Evolutionary conservation across 1,140 invertebrate species (phyloP).

Genomic region (Zeugodacus cucurbitae): DNA sequence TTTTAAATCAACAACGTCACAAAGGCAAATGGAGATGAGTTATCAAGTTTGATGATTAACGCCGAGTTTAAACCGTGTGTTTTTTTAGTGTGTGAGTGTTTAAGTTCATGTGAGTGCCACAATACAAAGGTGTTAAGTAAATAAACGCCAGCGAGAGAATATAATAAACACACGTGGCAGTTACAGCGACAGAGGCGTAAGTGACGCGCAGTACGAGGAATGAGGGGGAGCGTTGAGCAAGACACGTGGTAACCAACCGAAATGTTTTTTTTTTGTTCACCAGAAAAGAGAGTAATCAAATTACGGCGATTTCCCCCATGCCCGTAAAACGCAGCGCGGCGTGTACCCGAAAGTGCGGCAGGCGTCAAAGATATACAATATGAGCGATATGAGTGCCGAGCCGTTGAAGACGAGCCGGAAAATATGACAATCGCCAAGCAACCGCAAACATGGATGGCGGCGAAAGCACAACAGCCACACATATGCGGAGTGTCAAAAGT

Average conservation of each 20-base stretch:
- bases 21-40: background rate
- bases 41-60: background rate
- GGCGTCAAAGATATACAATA: background rate
- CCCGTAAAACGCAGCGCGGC: background rate
- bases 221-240: no score
- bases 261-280: background rate
- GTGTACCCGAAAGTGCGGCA: background rate
- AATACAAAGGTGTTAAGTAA: background rate
- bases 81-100: background rate
- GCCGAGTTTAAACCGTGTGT: background rate
- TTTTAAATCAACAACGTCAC: background rate
- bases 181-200: background rate
- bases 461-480: background rate
- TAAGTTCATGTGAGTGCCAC: background rate
- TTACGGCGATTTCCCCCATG: background rate
- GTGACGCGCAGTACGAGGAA: background rate
- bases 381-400: background rate
- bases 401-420: background rate
- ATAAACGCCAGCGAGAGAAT: background rate
- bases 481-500: background rate
- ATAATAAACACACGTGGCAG: background rate
- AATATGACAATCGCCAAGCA: background rate
- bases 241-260: background rate
- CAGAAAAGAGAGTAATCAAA: background rate
- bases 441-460: background rate